phyloP scores from a whole-genome alignment of 1,140 invertebrate genomes.

The Tribolium madens region DNA sequence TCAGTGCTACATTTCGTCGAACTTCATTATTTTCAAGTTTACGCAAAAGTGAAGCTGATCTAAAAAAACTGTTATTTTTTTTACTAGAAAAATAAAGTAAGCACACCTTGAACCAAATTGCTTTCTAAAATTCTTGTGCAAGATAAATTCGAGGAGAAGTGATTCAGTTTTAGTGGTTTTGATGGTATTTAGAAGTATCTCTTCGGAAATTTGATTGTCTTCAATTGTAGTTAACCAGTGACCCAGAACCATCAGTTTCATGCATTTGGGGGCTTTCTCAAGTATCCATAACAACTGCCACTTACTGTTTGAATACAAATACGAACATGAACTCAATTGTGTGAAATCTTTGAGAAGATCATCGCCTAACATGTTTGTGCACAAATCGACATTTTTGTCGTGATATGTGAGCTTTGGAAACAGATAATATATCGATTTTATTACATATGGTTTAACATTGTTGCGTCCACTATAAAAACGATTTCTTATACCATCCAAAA shows the following conservation, averaged over 20 bases:
- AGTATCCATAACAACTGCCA: slow-evolving; percentile 21
- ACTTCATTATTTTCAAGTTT: slow-evolving; percentile 4
- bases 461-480: slow-evolving; percentile 1
- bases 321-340: not conserved
- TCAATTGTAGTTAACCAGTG: slow-evolving; percentile 13
- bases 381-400: not conserved
- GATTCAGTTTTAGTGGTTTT: not conserved
- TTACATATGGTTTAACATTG: not conserved
- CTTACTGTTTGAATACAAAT: slow-evolving; percentile 20
- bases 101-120: not conserved
- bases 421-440: slow-evolving; percentile 31
- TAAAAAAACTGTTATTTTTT: not conserved
- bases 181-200: not conserved
- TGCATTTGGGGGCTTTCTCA: not conserved
- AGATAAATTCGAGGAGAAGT: not conserved
- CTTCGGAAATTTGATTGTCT: not conserved
- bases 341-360: slow-evolving; percentile 6
- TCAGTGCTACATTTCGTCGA: not conserved
- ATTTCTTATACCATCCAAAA: not conserved
- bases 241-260: slow-evolving; percentile 3
- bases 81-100: not conserved
- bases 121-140: slow-evolving; percentile 1
- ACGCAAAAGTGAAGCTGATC: not conserved
- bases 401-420: not conserved
- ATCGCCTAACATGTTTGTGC: not conserved